phyloP scores from a whole-genome alignment of 35 echinoderm and acorn worm genomes.

The Holothuria glaberrima region DNA sequence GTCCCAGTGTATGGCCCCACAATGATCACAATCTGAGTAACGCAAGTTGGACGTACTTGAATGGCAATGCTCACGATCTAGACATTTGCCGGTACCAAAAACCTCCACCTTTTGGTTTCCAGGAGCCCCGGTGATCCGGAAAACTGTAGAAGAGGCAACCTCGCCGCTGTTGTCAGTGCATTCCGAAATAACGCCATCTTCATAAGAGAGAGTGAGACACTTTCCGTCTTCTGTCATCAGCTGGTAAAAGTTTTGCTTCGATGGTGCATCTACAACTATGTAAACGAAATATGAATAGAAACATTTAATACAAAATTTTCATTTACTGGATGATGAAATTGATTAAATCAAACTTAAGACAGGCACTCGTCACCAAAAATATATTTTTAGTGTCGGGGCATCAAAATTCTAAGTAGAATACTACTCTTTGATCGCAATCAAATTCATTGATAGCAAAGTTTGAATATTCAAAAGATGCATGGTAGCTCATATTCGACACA shows the following conservation, averaged over 20 bases:
- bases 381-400: too few relatives aligned
- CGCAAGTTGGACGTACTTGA: conserved; percentile 29
- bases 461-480: too few relatives aligned
- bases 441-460: too few relatives aligned
- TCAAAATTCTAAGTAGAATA: too few relatives aligned
- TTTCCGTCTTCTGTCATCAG: neutral
- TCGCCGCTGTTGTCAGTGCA: conserved; percentile 13
- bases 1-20: conserved; percentile 42
- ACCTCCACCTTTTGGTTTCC: conserved; percentile 1
- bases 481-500: too few relatives aligned
- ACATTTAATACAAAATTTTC: too few relatives aligned
- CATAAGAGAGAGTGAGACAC: neutral
- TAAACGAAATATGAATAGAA: too few relatives aligned
- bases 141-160: neutral
- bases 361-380: too few relatives aligned
- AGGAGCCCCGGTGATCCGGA: conserved; percentile 25
- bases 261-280: neutral
- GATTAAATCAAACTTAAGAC: too few relatives aligned
- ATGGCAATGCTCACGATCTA: conserved; percentile 43
- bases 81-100: conserved; percentile 21
- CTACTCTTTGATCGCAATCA: too few relatives aligned
- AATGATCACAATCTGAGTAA: conserved; percentile 34
- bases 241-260: conserved; percentile 2
- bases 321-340: too few relatives aligned
- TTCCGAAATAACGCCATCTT: neutral